These are phyloP conservation scores for Drosophila repletoides DNA, from an alignment of 1,140 invertebrate genomes.

Conservation along the genomic window DNA sequence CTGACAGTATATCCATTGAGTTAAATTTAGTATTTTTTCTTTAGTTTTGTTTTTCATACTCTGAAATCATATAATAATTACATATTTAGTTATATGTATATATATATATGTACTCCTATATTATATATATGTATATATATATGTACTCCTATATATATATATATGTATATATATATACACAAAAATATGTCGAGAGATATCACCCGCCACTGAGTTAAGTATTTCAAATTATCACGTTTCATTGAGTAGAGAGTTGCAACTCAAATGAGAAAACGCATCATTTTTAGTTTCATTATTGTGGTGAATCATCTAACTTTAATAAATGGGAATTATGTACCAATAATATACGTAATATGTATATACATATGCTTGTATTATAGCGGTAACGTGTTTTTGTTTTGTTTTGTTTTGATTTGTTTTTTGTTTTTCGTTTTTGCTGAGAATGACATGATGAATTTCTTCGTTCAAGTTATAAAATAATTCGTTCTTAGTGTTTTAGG, in stretches of 20 bases:
- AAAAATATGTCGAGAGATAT: slow-evolving; percentile 48
- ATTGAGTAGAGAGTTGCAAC: slow-evolving; percentile 51
- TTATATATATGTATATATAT: slow-evolving; percentile 3
- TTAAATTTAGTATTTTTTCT: slow-evolving; percentile 30
- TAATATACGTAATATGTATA: slow-evolving; percentile 46
- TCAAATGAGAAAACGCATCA: slow-evolving; percentile 65
- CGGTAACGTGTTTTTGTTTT: slow-evolving; percentile 32
- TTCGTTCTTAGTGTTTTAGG: slow-evolving; percentile 54
- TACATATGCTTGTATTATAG: slow-evolving; percentile 40
- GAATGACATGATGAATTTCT: slow-evolving; percentile 44
- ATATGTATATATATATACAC: slow-evolving; percentile 12
- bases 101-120: slow-evolving; percentile 10
- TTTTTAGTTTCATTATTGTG: slow-evolving; percentile 59
- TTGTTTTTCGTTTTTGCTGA: slow-evolving; percentile 19
- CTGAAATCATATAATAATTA: slow-evolving; percentile 27
- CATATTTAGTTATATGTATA: slow-evolving; percentile 12
- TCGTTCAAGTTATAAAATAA: slow-evolving; percentile 65
- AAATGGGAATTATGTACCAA: slow-evolving; percentile 70
- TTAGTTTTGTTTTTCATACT: slow-evolving; percentile 5
- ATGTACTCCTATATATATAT: slow-evolving; percentile 2
- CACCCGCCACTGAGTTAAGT: slow-evolving; percentile 77
- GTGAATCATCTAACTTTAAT: slow-evolving; percentile 75
- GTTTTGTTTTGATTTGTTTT: not conserved
- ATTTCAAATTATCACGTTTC: slow-evolving; percentile 71
- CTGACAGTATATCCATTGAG: slow-evolving; percentile 29